phyloP scores from a whole-genome alignment of 1,140 invertebrate species.

The Hirudo medicinalis region DNA sequence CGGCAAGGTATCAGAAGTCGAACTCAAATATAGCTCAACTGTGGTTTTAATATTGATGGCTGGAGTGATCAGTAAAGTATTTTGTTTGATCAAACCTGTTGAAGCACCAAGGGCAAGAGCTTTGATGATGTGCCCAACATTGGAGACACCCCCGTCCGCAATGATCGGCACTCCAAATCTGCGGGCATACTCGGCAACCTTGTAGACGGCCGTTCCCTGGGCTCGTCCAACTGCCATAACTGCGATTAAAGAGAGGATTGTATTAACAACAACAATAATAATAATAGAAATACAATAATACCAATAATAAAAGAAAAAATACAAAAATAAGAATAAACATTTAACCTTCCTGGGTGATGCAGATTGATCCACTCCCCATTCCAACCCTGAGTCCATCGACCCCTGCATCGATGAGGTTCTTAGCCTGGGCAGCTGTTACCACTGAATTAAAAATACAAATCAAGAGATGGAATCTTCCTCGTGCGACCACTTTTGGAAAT shows the following conservation, averaged over 20 bases:
- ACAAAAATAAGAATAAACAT: background rate
- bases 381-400: constrained; percentile 88
- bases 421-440: constrained; percentile 85
- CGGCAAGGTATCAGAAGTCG: no score
- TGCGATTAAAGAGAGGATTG: background rate
- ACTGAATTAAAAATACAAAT: constrained; percentile 41
- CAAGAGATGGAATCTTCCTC: background rate
- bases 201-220: constrained; percentile 51
- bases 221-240: constrained; percentile 97
- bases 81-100: constrained; percentile 44
- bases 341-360: constrained; percentile 79
- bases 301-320: background rate
- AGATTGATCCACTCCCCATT: constrained; percentile 97
- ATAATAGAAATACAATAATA: background rate
- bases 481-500: background rate
- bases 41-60: no score
- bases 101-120: constrained; percentile 80
- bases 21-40: no score
- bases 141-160: constrained; percentile 92
- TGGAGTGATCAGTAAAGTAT: no score
- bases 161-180: constrained; percentile 74
- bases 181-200: constrained; percentile 21
- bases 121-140: constrained; percentile 88
- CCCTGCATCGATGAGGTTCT: constrained; percentile 90
- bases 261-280: background rate